Evolutionary conservation across 2,113 vertebrate species (phyloP), one percentile per base, ranked within the genome.

Genomic region (Epinephelus lanceolatus): DNA sequence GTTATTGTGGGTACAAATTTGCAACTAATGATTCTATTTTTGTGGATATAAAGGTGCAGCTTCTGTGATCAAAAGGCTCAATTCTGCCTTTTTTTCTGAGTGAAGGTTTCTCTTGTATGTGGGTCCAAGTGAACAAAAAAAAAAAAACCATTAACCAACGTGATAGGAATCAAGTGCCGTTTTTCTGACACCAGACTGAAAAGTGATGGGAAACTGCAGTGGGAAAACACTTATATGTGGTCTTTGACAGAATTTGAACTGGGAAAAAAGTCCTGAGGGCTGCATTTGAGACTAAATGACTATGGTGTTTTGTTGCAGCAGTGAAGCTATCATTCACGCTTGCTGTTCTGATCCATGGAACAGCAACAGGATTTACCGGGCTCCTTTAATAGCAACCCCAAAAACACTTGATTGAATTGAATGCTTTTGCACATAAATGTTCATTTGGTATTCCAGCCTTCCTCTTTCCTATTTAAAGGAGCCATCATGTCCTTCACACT

Each of bases 401-500:
- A 42, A 71, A 70, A 59, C 7, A 27, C n/a, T 25, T 9, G 8
- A 66, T 25, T 37, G 12, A 80, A 67, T 7, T 67, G 13, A n/a
- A 40, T 49, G 7, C n/a, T 60, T 62, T 73, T 40, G 15, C 23
- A 75, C 18, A 55, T 37, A 37, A 70, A 85, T 83, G 65, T 71
- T 83, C 33, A 74, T 76, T 65, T 83, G 19, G 8, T 88, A 76
- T 65, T 63, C 17, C 0, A 10, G 18, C 23, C 33, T 74, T 63
- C 55, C 57, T 73, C 30, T 33, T 65, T 49, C 61, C 33, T 17
- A n/a, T 80, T 84, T 30, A 49, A 78, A 71, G 21, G 27, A 78
- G 62, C 33, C 63, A 10, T 42, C 23, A 5, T 52, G 87, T 83
- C 69, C 85, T 93, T 93, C 76, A 87, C 71, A 68, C 66, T 53